phyloP scores from a whole-genome alignment of 2,113 vertebrate genomes.

The Brevimyrus niger region DNA sequence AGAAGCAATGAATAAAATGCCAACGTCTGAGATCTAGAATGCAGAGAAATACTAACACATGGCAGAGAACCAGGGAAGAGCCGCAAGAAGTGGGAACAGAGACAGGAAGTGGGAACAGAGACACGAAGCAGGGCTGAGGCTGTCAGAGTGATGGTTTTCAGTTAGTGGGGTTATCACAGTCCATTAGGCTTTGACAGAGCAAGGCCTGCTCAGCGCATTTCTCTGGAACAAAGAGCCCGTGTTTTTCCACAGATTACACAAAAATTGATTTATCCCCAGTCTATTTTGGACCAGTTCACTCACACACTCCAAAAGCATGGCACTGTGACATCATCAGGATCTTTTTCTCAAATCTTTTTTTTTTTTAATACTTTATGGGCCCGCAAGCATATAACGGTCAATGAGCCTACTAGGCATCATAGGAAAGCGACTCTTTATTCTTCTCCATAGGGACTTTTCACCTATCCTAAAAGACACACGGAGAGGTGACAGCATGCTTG shows the following conservation, averaged over 20 bases:
- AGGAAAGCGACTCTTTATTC: background rate
- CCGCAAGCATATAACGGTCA: background rate
- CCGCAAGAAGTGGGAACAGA: background rate
- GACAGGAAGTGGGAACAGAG: background rate
- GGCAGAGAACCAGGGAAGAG: background rate
- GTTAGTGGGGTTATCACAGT: background rate
- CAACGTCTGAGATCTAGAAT: background rate
- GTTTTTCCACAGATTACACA: constrained; percentile 8
- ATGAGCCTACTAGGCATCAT: background rate
- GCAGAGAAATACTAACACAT: background rate
- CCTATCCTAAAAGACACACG: background rate
- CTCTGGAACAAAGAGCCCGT: background rate
- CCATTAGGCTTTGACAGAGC: constrained; percentile 5
- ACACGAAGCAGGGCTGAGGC: background rate
- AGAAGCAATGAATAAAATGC: background rate
- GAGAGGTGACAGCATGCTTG: background rate
- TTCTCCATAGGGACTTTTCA: background rate
- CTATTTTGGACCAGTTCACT: background rate
- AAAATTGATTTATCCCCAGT: background rate
- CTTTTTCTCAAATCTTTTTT: background rate
- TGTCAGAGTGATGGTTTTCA: background rate
- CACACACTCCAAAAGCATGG: background rate
- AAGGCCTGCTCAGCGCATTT: background rate
- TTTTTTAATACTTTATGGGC: background rate
- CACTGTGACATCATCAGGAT: background rate